Conservation (phyloP, 2,888 invertebrate genomes). For the Aproaerema taeniolella region DNA sequence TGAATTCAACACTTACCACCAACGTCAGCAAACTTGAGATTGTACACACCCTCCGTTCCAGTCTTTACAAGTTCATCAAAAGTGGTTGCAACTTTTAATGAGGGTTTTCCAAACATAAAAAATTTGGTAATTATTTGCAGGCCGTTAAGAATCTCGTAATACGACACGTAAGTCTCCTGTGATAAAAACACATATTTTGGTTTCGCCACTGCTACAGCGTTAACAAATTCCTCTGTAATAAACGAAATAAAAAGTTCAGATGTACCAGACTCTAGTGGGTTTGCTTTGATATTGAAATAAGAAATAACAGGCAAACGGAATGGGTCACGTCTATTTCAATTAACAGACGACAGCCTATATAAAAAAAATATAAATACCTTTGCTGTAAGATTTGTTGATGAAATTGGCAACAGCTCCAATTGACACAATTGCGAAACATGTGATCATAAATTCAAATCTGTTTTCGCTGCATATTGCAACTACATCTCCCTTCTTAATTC, state of each 20-base stretch:
- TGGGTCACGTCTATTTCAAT: too few relatives aligned
- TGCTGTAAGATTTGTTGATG: constrained; percentile 39
- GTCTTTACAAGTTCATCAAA: constrained; percentile 31
- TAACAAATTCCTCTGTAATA: constrained; percentile 45
- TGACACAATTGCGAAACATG: constrained; percentile 34
- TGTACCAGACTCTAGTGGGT: too few relatives aligned
- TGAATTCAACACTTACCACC: too few relatives aligned
- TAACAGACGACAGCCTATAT: too few relatives aligned
- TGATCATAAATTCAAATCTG: constrained; percentile 35
- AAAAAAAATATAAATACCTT: too few relatives aligned
- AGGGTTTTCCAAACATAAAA: constrained; percentile 29
- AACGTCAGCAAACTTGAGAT: constrained; percentile 30
- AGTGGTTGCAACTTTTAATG: constrained; percentile 19
- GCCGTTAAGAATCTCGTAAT: constrained; percentile 29
- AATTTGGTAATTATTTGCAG: constrained; percentile 30
- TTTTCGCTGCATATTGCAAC: constrained; percentile 46
- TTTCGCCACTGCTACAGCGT: constrained; percentile 44
- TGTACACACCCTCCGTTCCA: constrained; percentile 9
- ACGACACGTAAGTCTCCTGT: constrained; percentile 32
- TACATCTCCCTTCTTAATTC: constrained; percentile 34
- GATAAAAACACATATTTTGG: constrained; percentile 52
- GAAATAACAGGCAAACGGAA: too few relatives aligned
- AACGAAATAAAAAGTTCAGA: neutral
- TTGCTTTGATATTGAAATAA: too few relatives aligned
- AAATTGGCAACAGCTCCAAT: constrained; percentile 37